Conservation (phyloP, 2,888 invertebrate genomes). For the Drosophila nigricruria region DNA sequence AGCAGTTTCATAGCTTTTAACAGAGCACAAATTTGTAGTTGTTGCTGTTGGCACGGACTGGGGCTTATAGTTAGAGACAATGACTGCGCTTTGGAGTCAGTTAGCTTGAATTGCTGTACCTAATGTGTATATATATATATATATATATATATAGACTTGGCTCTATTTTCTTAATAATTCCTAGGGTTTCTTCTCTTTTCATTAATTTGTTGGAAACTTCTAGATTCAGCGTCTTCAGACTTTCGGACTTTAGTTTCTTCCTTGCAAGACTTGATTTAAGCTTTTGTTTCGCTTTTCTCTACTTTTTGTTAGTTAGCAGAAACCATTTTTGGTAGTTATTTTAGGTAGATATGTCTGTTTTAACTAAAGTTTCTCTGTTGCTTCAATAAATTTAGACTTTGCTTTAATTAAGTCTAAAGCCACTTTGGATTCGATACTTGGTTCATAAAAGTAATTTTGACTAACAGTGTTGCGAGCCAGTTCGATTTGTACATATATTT, state of each 20-base stretch:
- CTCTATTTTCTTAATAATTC: neutral
- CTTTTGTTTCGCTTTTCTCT: neutral
- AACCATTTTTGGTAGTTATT: neutral
- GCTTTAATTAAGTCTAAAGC: no score
- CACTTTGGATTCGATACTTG: no score
- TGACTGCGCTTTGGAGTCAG: neutral
- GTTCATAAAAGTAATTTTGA: no score
- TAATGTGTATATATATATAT: neutral
- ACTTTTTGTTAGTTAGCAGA: neutral
- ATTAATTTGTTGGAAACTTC: neutral
- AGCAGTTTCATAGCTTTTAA: neutral
- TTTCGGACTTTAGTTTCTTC: neutral
- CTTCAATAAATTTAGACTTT: no score
- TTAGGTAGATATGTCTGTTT: no score
- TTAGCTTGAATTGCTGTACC: conserved; percentile 1
- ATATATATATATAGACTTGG: neutral
- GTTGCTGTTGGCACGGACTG: neutral
- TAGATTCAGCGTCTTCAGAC: neutral
- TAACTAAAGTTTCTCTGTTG: no score
- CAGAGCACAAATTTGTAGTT: neutral
- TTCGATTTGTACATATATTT: no score
- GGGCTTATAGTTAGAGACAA: neutral
- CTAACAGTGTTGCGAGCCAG: no score
- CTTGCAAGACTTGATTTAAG: neutral
- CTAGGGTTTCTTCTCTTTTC: neutral